Conservation (phyloP, 1,140 invertebrate species). For the Leptinotarsa lineolata region DNA sequence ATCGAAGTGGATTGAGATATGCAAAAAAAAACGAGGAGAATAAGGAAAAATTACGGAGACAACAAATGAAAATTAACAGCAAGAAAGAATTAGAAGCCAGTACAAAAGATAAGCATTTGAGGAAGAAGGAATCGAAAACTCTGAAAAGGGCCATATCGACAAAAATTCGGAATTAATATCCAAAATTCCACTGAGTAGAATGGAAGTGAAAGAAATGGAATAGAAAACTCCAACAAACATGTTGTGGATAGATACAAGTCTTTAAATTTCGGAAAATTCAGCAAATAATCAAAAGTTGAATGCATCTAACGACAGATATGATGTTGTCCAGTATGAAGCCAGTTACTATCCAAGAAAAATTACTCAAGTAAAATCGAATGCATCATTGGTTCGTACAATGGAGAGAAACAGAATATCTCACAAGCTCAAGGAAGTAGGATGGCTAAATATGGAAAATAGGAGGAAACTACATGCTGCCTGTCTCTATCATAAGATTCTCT, state of each 20-base stretch:
- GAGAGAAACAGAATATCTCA: no score
- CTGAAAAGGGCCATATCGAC: neutral
- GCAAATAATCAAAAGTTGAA: neutral
- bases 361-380: no score
- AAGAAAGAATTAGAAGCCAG: neutral
- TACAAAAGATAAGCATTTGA: no score
- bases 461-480: no score
- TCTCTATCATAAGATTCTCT: no score
- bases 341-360: conserved; percentile 2
- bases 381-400: no score
- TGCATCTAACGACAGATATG: neutral
- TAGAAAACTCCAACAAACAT: neutral
- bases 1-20: neutral
- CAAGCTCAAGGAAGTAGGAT: no score
- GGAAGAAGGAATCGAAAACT: neutral
- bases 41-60: neutral
- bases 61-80: neutral
- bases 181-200: neutral
- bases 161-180: neutral
- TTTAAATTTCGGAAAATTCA: conserved; percentile 6
- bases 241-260: neutral
- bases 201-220: neutral
- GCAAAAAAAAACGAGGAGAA: neutral
- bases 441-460: no score
- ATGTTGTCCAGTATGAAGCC: neutral